Evolutionary conservation across 2,797 vertebrate genomes (phyloP).

Genomic region (Capromys pilorides): DNA sequence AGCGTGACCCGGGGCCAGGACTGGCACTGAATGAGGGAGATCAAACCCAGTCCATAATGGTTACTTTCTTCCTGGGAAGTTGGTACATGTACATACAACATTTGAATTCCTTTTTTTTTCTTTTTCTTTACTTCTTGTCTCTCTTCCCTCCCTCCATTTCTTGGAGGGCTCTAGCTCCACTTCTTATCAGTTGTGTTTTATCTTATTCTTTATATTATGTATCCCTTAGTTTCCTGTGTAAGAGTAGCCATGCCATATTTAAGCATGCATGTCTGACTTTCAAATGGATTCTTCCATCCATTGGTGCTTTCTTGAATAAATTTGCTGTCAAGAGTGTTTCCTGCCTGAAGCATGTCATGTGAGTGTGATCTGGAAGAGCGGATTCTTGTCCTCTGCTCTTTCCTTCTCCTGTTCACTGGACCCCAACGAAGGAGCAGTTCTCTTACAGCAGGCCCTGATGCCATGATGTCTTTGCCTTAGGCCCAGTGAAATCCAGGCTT

Average conservation of each 20-base stretch:
- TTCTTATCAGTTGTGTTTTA: neutral
- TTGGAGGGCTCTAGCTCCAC: neutral
- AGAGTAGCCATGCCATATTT: neutral
- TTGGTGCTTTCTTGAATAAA: neutral
- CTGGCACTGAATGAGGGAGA: no score
- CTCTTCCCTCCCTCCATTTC: neutral
- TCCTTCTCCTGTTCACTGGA: no score
- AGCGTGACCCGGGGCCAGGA: no score
- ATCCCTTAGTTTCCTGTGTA: neutral
- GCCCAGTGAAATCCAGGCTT: neutral
- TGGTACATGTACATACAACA: neutral
- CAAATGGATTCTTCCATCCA: neutral
- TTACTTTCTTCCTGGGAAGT: neutral
- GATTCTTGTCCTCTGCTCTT: neutral
- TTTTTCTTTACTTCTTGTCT: neutral
- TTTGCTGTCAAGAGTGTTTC: neutral
- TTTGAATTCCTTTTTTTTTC: neutral
- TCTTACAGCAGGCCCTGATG: neutral
- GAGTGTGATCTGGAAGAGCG: neutral
- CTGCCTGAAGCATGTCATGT: no score
- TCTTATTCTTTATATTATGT: neutral
- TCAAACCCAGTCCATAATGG: neutral
- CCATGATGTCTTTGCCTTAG: neutral
- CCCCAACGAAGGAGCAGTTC: neutral
- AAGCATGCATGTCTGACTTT: neutral